Evolutionary conservation across 2,113 vertebrate species (phyloP).

Genomic region (Epinephelus cyanopodus): DNA sequence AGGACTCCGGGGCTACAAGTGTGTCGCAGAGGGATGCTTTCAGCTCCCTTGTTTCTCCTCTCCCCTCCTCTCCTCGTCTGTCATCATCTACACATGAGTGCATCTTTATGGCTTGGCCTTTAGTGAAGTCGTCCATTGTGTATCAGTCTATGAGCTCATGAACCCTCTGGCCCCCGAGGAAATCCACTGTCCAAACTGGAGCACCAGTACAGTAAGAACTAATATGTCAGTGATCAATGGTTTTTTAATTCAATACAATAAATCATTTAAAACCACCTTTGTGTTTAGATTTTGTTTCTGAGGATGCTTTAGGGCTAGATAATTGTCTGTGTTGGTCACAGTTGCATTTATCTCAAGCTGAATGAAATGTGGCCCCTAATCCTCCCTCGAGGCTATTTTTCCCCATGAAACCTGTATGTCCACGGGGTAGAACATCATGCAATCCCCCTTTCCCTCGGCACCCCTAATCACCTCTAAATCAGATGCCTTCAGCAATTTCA

Average conservation of each 20-base stretch:
- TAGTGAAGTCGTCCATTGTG: slow-evolving; percentile 73
- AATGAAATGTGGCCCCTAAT: slow-evolving; percentile 56
- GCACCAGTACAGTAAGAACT: slow-evolving; percentile 16
- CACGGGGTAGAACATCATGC: slow-evolving; percentile 60
- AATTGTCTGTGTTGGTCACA: slow-evolving; percentile 16
- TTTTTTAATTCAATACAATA: slow-evolving; percentile 52
- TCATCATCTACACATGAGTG: slow-evolving; percentile 68
- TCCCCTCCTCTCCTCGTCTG: slow-evolving; percentile 35
- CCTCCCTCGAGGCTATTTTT: slow-evolving; percentile 60
- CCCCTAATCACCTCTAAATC: slow-evolving; percentile 72
- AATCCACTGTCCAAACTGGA: slow-evolving; percentile 37
- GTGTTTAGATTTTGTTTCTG: slow-evolving; percentile 40
- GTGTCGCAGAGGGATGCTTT: slow-evolving; percentile 65
- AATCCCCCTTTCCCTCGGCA: slow-evolving; percentile 43
- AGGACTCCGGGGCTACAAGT: slow-evolving; percentile 58
- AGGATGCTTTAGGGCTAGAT: slow-evolving; percentile 12
- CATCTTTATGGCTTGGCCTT: slow-evolving; percentile 68
- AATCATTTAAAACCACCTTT: slow-evolving; percentile 48
- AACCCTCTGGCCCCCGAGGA: slow-evolving; percentile 20
- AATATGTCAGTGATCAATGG: slow-evolving; percentile 45
- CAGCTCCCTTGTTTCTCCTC: slow-evolving; percentile 46
- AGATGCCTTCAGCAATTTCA: slow-evolving; percentile 70
- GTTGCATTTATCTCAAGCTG: slow-evolving; percentile 47
- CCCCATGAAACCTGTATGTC: slow-evolving; percentile 61
- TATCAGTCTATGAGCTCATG: slow-evolving; percentile 65